Percentiles rank a stretch among this genome's conserved stretches.
These are phyloP conservation scores for Pongo abelii DNA, from an alignment of 2,113 vertebrate genomes.

Conservation along the genomic window DNA sequence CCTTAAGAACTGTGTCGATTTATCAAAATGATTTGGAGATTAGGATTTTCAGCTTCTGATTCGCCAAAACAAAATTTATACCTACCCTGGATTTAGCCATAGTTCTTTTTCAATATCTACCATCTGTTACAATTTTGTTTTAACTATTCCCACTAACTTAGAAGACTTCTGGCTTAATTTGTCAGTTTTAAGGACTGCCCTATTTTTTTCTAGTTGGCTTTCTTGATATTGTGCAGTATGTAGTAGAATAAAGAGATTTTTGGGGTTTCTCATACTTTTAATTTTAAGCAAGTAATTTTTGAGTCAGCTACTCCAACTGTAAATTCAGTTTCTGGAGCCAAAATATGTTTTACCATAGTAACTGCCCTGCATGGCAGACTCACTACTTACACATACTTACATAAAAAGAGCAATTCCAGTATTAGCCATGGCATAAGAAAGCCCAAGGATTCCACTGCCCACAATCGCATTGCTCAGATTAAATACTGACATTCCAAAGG, in stretches of 20 bases:
- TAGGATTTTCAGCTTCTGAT: conserved; percentile 13
- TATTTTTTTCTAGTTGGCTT: background rate
- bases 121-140: background rate
- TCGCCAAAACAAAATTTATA: background rate
- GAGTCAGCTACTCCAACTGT: conserved; percentile 41
- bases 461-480: conserved; percentile 99
- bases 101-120: background rate
- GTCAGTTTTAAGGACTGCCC: background rate
- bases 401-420: conserved; percentile 98
- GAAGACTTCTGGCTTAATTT: background rate
- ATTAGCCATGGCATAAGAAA: conserved; percentile 99
- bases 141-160: background rate
- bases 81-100: background rate
- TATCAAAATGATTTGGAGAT: background rate
- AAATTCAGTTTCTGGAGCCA: conserved; percentile 60
- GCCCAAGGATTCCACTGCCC: conserved; percentile 98
- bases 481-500: conserved; percentile 99
- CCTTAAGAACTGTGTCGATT: background rate
- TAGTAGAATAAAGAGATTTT: background rate
- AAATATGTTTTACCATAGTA: conserved; percentile 42
- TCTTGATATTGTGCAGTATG: background rate
- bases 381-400: conserved; percentile 90
- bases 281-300: background rate
- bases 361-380: conserved; percentile 71
- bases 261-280: background rate